These are phyloP conservation scores for Chiloscyllium punctatum DNA, from an alignment of 2,797 vertebrate species.

Conservation along the genomic window DNA sequence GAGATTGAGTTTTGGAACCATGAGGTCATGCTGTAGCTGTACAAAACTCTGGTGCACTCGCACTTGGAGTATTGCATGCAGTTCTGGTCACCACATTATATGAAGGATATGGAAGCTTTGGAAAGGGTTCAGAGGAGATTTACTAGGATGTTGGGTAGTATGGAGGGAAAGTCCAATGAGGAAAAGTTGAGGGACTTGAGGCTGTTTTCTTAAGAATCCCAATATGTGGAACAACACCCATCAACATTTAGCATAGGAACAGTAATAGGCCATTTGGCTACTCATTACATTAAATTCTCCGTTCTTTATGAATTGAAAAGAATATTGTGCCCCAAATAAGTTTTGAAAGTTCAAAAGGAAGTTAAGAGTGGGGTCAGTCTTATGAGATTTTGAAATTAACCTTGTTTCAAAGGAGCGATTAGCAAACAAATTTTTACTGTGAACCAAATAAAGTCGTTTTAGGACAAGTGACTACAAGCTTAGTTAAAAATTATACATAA, in stretches of 20 bases:
- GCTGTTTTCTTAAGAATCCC: no score
- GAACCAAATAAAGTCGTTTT: background rate
- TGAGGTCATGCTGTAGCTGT: no score
- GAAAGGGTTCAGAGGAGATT: no score
- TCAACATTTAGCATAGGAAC: background rate
- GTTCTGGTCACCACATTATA: no score
- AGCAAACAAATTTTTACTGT: background rate
- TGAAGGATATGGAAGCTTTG: no score
- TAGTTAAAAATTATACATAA: background rate
- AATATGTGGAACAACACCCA: background rate
- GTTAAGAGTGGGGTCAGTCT: background rate
- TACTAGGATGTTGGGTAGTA: no score
- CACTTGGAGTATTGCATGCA: no score
- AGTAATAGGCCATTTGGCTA: background rate
- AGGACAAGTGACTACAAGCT: background rate
- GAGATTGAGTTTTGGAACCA: no score
- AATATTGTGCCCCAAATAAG: background rate
- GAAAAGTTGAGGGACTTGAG: no score
- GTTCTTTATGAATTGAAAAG: background rate
- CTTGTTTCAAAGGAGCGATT: background rate
- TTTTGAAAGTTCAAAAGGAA: background rate
- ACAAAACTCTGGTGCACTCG: no score
- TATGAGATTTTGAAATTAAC: background rate
- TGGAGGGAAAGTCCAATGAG: no score
- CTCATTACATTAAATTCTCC: background rate